phyloP scores from a whole-genome alignment of 2,113 vertebrate genomes.

The Etheostoma cragini region DNA sequence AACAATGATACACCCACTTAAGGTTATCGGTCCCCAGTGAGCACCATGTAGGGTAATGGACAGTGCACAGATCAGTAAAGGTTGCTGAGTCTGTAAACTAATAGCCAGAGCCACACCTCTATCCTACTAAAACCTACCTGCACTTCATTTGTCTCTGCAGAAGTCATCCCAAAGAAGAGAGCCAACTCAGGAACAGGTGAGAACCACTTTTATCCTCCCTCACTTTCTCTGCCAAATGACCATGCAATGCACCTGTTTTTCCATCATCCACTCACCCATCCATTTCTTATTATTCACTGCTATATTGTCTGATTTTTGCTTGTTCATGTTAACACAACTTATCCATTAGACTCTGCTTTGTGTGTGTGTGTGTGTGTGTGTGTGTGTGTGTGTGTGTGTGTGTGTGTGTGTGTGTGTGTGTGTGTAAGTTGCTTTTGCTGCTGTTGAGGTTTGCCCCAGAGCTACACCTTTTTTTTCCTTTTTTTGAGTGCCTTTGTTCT shows the following conservation, averaged over 20 bases:
- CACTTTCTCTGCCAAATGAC: not conserved
- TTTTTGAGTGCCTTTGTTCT: constrained; percentile 13
- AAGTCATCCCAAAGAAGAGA: constrained; percentile 80
- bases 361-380: too few relatives aligned
- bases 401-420: not conserved
- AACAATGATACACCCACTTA: constrained; percentile 33
- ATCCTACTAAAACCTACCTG: constrained; percentile 53
- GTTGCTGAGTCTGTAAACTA: constrained; percentile 25
- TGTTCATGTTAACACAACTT: not conserved
- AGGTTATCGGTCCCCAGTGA: constrained; percentile 30
- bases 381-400: not conserved
- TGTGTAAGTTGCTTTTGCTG: not conserved
- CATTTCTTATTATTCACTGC: not conserved
- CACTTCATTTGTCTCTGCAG: constrained; percentile 66
- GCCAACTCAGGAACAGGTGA: constrained; percentile 79
- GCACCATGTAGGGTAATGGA: constrained; percentile 63
- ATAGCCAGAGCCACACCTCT: constrained; percentile 68
- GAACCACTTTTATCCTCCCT: not conserved
- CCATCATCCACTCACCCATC: not conserved
- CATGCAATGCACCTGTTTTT: not conserved
- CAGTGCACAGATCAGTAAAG: constrained; percentile 26
- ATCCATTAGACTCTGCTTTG: not conserved
- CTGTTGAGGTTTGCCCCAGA: not conserved
- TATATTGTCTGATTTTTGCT: not conserved
- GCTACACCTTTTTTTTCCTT: not conserved